Base-by-base conservation (phyloP, 2,113 vertebrate genomes). In the Phyllostomus discolor region DNA sequence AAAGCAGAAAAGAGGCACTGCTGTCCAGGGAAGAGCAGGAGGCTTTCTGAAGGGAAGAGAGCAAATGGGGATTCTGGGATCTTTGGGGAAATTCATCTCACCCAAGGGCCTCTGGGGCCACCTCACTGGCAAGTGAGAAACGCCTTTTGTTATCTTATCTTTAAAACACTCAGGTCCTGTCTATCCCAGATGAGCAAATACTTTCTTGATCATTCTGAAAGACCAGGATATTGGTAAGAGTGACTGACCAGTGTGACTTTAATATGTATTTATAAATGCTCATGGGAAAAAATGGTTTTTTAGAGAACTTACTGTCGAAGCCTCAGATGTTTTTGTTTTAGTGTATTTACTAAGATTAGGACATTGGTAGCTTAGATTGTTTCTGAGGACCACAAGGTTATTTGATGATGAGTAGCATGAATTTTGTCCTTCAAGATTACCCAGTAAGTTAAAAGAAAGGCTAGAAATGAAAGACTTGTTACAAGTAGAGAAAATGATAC, bases 361-460 rank as follows among this genome's bases (percentile, higher is more conserved):
- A 54, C 43, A 0, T 31, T 64, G n/a, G 20, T 78, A 50, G 24
- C 26, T 84, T 88, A 54, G 79, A 79, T 70, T 64, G 8, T 94
- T 90, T 80, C 62, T 38, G 54, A 85, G 81, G n/a, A 89, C 28
- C 10, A 5, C 16, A 79, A 76, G 46, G 16, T 54, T 78, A 22
- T 95, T 82, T 88, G 76, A 69, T 57, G 26, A 69, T 4, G 22
- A 94, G 11, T 81, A 87, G 33, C 50, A 83, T 22, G 41, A 94
- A 72, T 86, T 50, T 90, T 88, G 28, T 70, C 69, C 54, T 83
- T 86, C 33, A 38, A 54, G 72, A 43, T 95, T 52, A 84, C 12
- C 26, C 33, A 89, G 50, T 57, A 89, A 94, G 33, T 94, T 95
- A 24, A 67, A 96, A 95, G 91, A 90, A 94, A 76, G 70, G 24